Conservation (phyloP, 2,797 vertebrate species). For the Pipistrellus pipistrellus region DNA sequence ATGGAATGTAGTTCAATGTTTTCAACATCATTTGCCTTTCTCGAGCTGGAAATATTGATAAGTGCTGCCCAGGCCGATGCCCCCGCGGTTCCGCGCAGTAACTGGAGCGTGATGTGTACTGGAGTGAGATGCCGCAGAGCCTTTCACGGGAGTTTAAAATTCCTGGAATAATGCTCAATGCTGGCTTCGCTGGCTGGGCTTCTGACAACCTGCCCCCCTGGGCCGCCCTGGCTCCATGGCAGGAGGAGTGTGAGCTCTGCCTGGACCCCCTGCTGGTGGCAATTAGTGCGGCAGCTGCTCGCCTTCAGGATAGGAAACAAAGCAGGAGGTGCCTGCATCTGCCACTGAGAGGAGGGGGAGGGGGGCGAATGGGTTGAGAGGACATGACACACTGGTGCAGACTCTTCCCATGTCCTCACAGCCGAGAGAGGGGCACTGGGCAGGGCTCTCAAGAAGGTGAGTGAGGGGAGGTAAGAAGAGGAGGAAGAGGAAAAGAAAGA, state of each 20-base stretch:
- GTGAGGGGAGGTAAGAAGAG: not conserved
- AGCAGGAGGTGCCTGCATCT: slow-evolving; percentile 50
- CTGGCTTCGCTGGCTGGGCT: slow-evolving; percentile 82
- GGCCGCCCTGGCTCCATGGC: slow-evolving; percentile 66
- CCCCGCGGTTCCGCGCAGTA: slow-evolving; percentile 89
- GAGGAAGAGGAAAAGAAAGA: not conserved
- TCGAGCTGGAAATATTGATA: slow-evolving; percentile 95
- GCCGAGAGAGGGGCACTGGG: not conserved
- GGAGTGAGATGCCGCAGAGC: slow-evolving; percentile 91
- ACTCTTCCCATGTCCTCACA: not conserved
- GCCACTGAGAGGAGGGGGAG: not conserved
- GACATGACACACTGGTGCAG: not conserved
- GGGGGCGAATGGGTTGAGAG: not conserved
- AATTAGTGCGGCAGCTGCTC: slow-evolving; percentile 77
- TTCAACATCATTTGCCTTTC: slow-evolving; percentile 97
- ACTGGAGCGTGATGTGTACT: slow-evolving; percentile 91
- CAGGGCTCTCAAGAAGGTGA: not conserved
- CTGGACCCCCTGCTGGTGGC: slow-evolving; percentile 75
- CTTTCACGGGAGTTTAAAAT: slow-evolving; percentile 92
- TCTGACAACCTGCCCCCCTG: slow-evolving; percentile 69
- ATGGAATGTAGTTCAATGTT: slow-evolving; percentile 95
- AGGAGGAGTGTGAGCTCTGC: slow-evolving; percentile 61
- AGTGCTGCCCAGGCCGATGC: slow-evolving; percentile 89
- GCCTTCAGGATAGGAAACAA: slow-evolving; percentile 58
- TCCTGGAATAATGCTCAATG: slow-evolving; percentile 86